Percentiles rank a stretch among this genome's conserved stretches.
phyloP scores from a whole-genome alignment of 2,113 vertebrate genomes.

The Anas platyrhynchos region DNA sequence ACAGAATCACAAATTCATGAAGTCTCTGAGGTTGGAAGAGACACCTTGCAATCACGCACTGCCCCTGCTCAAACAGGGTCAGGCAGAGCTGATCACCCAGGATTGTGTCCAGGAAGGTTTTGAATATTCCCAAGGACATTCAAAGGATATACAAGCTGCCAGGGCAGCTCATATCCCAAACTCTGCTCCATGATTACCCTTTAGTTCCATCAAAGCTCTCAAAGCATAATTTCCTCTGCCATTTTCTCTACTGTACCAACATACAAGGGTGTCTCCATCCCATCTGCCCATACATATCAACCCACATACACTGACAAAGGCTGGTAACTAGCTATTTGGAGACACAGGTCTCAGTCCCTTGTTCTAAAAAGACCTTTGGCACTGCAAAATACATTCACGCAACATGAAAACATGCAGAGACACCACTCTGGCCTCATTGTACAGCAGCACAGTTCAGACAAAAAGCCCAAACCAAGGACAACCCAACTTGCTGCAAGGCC shows the following conservation, averaged over 20 bases:
- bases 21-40: neutral
- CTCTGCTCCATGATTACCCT: neutral
- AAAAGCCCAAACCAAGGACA: neutral
- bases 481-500: rapidly evolving
- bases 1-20: neutral
- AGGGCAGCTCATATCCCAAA: neutral
- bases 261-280: too few species aligned
- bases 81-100: neutral
- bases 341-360: too few species aligned
- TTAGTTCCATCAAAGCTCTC: neutral
- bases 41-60: too few species aligned
- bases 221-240: neutral
- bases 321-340: neutral
- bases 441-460: neutral
- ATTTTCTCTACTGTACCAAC: neutral
- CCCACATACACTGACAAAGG: neutral
- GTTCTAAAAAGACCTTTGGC: neutral
- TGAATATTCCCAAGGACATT: neutral
- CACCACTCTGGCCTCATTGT: neutral
- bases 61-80: neutral
- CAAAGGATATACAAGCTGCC: too few species aligned
- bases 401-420: neutral
- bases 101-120: neutral
- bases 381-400: neutral
- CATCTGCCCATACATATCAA: neutral